Conservation (phyloP, 2,113 vertebrate species). For the Cyanoliseus patagonus region DNA sequence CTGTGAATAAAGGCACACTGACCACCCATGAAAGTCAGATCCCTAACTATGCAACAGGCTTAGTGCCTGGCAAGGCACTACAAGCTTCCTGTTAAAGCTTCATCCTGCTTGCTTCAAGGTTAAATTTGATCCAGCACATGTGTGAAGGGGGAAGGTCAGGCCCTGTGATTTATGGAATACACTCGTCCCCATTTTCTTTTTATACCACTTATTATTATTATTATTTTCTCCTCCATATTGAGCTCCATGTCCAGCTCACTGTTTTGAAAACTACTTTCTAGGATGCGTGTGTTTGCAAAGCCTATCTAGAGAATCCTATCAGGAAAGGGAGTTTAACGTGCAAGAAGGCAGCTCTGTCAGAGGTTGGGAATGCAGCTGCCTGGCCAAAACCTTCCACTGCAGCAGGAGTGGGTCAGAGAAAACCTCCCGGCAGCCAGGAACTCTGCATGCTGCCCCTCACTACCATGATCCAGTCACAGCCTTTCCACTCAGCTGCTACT, state of each 20-base stretch:
- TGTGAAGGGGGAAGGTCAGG: not conserved
- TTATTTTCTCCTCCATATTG: not conserved
- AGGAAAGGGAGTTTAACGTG: not conserved
- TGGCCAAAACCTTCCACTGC: constrained; percentile 35
- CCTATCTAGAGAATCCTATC: not conserved
- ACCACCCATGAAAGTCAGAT: not conserved
- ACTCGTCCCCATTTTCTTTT: not conserved
- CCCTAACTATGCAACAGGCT: not conserved
- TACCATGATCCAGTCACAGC: not conserved
- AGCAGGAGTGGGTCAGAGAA: not conserved
- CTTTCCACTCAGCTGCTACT: not conserved
- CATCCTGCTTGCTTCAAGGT: not conserved
- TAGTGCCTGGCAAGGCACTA: not conserved
- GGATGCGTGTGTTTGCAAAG: not conserved
- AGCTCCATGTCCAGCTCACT: not conserved
- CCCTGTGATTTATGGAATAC: not conserved
- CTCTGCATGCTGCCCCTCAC: not conserved
- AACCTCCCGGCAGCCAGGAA: not conserved
- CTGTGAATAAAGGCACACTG: not conserved
- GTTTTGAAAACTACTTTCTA: not conserved
- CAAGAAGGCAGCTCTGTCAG: constrained; percentile 41
- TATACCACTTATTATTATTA: not conserved
- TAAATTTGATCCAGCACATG: not conserved
- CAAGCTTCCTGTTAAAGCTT: not conserved
- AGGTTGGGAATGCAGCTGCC: constrained; percentile 49